Evolutionary conservation across 2,888 invertebrate species (phyloP).

Genomic region (Sarcophaga caerulescens): DNA sequence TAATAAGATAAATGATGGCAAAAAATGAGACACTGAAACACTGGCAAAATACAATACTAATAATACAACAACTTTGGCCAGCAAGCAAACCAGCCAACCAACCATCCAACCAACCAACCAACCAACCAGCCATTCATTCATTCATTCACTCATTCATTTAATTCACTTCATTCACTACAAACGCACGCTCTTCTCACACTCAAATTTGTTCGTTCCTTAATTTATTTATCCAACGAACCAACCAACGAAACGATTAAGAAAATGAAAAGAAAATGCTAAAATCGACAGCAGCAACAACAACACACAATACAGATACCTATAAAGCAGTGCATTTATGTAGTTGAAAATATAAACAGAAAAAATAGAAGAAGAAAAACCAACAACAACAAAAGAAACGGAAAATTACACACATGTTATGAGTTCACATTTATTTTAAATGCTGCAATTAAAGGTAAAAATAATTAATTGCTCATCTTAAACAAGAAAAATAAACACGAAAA

Average conservation of each 20-base stretch:
- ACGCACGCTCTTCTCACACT: not conserved
- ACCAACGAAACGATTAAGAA: not conserved
- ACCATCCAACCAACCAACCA: not conserved
- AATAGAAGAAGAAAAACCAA: too few species aligned
- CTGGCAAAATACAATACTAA: too few species aligned
- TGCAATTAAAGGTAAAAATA: slow-evolving; percentile 30
- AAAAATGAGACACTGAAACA: slow-evolving; percentile 27
- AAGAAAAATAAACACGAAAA: not conserved
- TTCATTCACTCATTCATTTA: not conserved
- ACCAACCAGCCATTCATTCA: not conserved
- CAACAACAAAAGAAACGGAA: not conserved
- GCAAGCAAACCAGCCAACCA: slow-evolving; percentile 33
- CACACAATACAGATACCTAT: too few species aligned
- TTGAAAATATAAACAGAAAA: slow-evolving; percentile 19
- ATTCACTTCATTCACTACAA: slow-evolving; percentile 18
- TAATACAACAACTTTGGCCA: slow-evolving; percentile 46
- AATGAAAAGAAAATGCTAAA: not conserved
- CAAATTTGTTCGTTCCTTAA: not conserved
- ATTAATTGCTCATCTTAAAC: not conserved
- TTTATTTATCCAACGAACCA: slow-evolving; percentile 34
- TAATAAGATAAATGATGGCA: slow-evolving; percentile 64
- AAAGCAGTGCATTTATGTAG: slow-evolving; percentile 1
- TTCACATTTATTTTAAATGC: slow-evolving; percentile 41
- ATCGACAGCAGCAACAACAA: not conserved
- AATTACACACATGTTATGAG: slow-evolving; percentile 51